Base-by-base conservation (phyloP, 2,797 vertebrate genomes). In the Hippocampus kuda region DNA sequence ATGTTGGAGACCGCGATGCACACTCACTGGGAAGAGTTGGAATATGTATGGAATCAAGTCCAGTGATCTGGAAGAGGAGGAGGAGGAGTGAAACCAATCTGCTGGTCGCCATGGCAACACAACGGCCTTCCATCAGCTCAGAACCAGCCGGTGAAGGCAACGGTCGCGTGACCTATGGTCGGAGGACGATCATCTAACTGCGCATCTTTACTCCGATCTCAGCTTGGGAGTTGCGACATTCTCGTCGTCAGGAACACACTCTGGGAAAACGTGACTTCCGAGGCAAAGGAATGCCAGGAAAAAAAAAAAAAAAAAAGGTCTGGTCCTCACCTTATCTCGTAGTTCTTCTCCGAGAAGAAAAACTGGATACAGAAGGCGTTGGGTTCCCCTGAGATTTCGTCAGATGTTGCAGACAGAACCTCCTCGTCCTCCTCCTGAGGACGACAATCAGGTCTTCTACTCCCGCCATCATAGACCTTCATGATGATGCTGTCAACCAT, bases 21-120 rank as follows among this genome's bases (percentile, higher is more conserved):
- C 41, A 95, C 96, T 89, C 89, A 99, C 97, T 0, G 91, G 92
- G 74, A 94, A 97, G 68, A 91, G 85, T 51, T 71, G 82, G 87
- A 97, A 98, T 68, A 93, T 79, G 64, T 94, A 92, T 2, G 88
- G 89, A 80, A 98, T 80, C 57, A 96, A 93, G 80, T 98, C 95
- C 70, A 88, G 74, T 0, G 95, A 96, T 86, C 97, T 99, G 84
- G 56, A 68, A 87, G 62, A 79, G 68, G 67, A 53, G 10, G 44
- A 49, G 16, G 18, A 70, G 49, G 49, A 51, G 57, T 34, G 51
- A 61, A n/a, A 30, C 62, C 72, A 79, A 73, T 60, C 66, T 65
- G 77, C 72, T 77, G 76, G 76, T 77, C 68, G 48, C 66, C 68
- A 75, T 22, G 59, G 72, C 9, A 63, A 63, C 59, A 16, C 30